Base-by-base conservation (phyloP, 1,140 invertebrate species). In the Diprion similis region DNA sequence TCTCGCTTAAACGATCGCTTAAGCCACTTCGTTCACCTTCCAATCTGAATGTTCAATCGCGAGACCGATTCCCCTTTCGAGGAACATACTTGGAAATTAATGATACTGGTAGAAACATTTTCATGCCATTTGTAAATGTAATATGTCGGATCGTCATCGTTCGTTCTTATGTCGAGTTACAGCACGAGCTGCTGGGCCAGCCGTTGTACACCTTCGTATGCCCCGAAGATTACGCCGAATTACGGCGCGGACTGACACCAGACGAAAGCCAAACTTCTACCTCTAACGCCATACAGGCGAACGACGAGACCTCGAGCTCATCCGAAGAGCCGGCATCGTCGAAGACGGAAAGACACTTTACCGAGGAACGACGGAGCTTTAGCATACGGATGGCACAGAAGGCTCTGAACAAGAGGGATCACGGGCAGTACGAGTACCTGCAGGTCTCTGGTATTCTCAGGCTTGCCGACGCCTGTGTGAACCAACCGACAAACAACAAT, bases 161-260 rank as follows among this genome's bases (percentile, higher is more conserved):
- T 37, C 24, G 24, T 37, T 37, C 6, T 6, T 68, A 46, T 15
- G 75, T 83, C 79, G 80, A 82, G 70, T 88, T 89, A 46, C 85
- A 96, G 94, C 90, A 92, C 75, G 96, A 98, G 78, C 88, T 97
- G 66, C 92, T 97, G 82, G 96, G 96, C 0, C 93, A 96, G 80
- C 95, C 93, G 70, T 87, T 98, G 68, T 93, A 92, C 81, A 92
- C 92, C 72, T 92, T 95, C 70, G 92, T 95, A 7, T 92, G 95
- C 81, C 91, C 92, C 2, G 92, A 94, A 17, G 96, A 98, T 82
- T 92, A 93, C 71, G 90, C 90, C 8, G 91, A 92, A 71, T 87
- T 98, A 18, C 90, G 90, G 51, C 89, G 90, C 66, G 92, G 94
- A 78, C 85, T 97, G 10, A 91, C 88, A 71, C 90, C 90, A 0